A percentile compares a stretch with the other conserved stretches of the same genome.
phyloP scores from a whole-genome alignment of 2,888 invertebrate genomes.

The Dysmachus trigonus region DNA sequence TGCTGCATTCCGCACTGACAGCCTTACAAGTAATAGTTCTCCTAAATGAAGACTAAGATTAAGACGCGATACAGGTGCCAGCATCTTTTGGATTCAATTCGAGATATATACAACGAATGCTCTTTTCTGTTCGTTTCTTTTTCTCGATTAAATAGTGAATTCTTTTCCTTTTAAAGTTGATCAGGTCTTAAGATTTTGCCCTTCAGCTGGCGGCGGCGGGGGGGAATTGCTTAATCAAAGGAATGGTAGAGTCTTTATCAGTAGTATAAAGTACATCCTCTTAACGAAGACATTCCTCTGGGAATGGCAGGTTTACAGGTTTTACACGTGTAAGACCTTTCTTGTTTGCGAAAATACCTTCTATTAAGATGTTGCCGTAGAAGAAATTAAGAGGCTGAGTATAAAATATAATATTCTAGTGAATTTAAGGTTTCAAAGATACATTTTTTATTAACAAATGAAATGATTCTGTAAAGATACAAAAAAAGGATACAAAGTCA shows the following conservation, averaged over 20 bases:
- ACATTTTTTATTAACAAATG: not conserved
- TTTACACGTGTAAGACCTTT: not conserved
- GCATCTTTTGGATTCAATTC: not conserved
- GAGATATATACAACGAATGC: not conserved
- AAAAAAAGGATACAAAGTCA: not conserved
- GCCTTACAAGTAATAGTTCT: not conserved
- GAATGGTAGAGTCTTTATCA: not conserved
- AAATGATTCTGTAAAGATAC: not conserved
- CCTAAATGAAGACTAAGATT: constrained; percentile 4
- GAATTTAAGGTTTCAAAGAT: not conserved
- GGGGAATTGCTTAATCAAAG: not conserved
- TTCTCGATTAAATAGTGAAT: not conserved
- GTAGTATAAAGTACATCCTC: not conserved
- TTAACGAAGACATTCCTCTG: not conserved
- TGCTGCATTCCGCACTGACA: not conserved
- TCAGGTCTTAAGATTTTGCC: not conserved
- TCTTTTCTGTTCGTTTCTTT: not conserved
- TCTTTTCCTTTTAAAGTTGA: not conserved
- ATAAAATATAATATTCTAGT: not conserved
- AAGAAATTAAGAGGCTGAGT: not conserved
- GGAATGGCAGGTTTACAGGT: not conserved
- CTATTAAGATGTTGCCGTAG: not conserved
- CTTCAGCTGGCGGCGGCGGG: not conserved
- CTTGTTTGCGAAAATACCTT: not conserved
- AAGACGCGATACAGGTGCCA: not conserved